Conservation (phyloP, 2,888 invertebrate species). For the Xestobium rufovillosum region DNA sequence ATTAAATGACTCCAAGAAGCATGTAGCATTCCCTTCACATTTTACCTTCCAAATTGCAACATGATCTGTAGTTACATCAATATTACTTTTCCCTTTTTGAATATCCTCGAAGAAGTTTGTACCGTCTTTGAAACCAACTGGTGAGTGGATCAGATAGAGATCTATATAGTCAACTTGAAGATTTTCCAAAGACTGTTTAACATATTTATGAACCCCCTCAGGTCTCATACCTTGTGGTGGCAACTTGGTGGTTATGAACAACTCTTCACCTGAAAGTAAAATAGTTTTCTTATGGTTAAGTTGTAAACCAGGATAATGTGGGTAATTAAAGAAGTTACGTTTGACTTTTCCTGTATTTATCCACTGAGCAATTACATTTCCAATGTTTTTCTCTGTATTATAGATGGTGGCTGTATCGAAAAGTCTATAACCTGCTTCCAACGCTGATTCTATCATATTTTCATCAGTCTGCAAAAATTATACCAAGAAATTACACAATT, state of each 20-base stretch:
- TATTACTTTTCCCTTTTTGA: not conserved
- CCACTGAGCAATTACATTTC: slow-evolving; percentile 65
- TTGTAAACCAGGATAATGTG: too few species aligned
- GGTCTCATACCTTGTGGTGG: slow-evolving; percentile 54
- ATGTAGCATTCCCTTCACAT: too few species aligned
- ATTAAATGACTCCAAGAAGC: too few species aligned
- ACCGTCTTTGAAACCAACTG: not conserved
- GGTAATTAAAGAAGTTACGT: too few species aligned
- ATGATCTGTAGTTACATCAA: slow-evolving; percentile 1
- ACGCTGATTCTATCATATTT: slow-evolving; percentile 58
- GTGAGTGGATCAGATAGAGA: not conserved
- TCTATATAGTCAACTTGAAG: slow-evolving; percentile 21
- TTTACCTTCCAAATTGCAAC: not conserved
- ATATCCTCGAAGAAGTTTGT: too few species aligned
- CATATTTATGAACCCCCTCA: slow-evolving; percentile 52
- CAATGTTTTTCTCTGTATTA: slow-evolving; percentile 67
- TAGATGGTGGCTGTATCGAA: slow-evolving; percentile 76
- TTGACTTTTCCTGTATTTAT: slow-evolving; percentile 53
- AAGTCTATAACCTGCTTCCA: slow-evolving; percentile 73
- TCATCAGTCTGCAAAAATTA: slow-evolving; percentile 60
- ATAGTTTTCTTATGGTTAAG: too few species aligned
- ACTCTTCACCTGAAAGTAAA: slow-evolving; percentile 52
- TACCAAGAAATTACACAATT: slow-evolving; percentile 46
- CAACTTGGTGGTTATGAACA: slow-evolving; percentile 72
- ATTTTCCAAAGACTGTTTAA: slow-evolving; percentile 50